phyloP scores from a whole-genome alignment of 2,797 vertebrate genomes.

The Clamator glandarius region DNA sequence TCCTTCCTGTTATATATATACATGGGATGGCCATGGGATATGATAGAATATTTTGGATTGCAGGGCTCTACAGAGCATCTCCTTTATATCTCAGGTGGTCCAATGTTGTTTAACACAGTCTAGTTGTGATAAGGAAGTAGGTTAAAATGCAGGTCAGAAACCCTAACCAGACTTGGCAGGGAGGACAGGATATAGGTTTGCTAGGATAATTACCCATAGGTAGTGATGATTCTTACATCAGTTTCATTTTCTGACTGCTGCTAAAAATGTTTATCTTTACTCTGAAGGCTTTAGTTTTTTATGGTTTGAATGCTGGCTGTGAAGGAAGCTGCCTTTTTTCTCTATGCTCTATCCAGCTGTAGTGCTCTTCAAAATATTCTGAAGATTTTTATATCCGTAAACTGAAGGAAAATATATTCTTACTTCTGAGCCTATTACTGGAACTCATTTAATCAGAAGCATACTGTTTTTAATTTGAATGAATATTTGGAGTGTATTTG shows the following conservation, averaged over 20 bases:
- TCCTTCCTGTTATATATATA: neutral
- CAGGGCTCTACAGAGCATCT: neutral
- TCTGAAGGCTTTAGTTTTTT: slow-evolving; percentile 23
- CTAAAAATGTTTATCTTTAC: slow-evolving; percentile 31
- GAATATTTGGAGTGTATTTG: neutral
- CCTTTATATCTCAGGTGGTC: neutral
- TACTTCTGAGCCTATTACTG: slow-evolving; percentile 7
- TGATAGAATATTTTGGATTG: neutral
- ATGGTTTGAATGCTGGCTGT: slow-evolving; percentile 20
- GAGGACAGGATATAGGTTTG: neutral
- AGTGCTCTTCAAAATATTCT: neutral
- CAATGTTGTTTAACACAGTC: neutral
- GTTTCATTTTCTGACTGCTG: slow-evolving; percentile 21
- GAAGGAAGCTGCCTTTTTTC: neutral
- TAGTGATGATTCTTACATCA: slow-evolving; percentile 1
- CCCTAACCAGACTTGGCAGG: neutral
- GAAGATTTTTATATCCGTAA: slow-evolving; percentile 15
- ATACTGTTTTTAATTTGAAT: slow-evolving; percentile 14
- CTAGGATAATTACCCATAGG: neutral
- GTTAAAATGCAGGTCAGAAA: slow-evolving; percentile 20
- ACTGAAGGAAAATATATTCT: neutral
- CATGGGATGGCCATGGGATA: neutral
- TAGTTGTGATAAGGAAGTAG: neutral
- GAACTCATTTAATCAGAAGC: neutral
- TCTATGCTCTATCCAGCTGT: neutral